These are phyloP conservation scores for Gallinago stenura DNA, from an alignment of 2,797 vertebrate genomes.

Conservation along the genomic window DNA sequence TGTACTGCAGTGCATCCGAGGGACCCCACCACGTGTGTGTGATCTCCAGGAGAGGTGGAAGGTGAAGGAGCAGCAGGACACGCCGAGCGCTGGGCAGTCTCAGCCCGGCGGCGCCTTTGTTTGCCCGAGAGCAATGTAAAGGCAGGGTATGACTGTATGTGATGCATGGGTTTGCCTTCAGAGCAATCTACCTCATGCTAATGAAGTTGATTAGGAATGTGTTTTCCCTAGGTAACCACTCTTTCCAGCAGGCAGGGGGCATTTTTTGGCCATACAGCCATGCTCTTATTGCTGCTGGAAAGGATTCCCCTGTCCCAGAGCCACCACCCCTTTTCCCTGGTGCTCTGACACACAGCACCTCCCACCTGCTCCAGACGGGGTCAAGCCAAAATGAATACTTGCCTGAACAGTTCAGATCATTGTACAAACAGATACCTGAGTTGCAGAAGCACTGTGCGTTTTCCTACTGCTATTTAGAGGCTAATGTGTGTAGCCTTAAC, in stretches of 20 bases:
- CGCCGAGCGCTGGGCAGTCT: background rate
- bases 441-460: background rate
- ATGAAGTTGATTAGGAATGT: background rate
- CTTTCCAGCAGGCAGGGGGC: background rate
- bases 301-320: background rate
- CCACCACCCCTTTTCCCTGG: background rate
- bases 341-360: background rate
- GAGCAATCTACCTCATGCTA: background rate
- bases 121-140: background rate
- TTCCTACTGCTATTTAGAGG: conserved; percentile 27
- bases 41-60: background rate
- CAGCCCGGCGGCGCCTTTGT: background rate
- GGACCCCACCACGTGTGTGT: rapidly evolving
- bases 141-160: background rate
- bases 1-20: rapidly evolving
- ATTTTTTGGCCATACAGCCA: background rate
- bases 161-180: background rate
- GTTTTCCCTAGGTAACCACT: conserved; percentile 5
- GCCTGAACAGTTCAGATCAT: conserved; percentile 1
- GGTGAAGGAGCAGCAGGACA: background rate
- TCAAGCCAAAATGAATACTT: background rate
- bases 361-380: background rate
- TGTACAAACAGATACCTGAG: background rate
- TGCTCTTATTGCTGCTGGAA: background rate
- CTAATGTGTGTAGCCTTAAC: conserved; percentile 30